Evolutionary conservation across 2,113 vertebrate species (phyloP).

Genomic region (Ptyas mucosa): DNA sequence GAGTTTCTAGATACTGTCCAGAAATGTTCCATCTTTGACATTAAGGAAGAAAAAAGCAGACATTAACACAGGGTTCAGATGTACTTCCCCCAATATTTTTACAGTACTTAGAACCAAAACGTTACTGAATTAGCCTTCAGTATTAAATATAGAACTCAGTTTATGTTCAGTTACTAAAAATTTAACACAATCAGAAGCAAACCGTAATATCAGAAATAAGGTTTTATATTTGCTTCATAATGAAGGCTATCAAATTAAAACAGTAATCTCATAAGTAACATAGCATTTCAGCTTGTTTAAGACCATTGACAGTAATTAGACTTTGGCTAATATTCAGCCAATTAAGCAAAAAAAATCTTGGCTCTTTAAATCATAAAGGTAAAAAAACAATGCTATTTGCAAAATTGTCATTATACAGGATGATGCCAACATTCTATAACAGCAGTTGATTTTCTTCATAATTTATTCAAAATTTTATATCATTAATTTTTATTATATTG

Average conservation of each 20-base stretch:
- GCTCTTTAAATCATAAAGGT: not conserved
- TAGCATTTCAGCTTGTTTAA: not conserved
- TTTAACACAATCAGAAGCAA: not conserved
- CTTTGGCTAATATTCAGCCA: constrained; percentile 3
- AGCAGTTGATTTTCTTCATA: not conserved
- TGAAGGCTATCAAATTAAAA: not conserved
- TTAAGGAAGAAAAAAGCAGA: not conserved
- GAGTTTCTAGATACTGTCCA: not conserved
- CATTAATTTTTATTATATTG: not conserved
- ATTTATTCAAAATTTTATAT: not conserved
- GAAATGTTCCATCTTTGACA: not conserved
- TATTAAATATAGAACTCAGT: not conserved
- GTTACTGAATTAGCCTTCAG: not conserved
- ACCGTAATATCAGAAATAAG: not conserved
- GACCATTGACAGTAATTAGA: not conserved
- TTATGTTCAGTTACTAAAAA: not conserved
- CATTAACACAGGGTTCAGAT: not conserved
- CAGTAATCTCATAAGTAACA: constrained; percentile 9
- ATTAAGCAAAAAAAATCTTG: not conserved
- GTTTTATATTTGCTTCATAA: not conserved
- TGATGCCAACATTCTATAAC: not conserved
- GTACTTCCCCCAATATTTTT: not conserved
- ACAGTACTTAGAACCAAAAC: not conserved
- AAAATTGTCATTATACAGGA: not conserved
- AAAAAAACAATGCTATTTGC: not conserved